Percentiles rank a stretch among this genome's conserved stretches.
These are phyloP conservation scores for Acanthococcus lagerstroemiae DNA, from an alignment of 2,888 invertebrate genomes.

Conservation along the genomic window DNA sequence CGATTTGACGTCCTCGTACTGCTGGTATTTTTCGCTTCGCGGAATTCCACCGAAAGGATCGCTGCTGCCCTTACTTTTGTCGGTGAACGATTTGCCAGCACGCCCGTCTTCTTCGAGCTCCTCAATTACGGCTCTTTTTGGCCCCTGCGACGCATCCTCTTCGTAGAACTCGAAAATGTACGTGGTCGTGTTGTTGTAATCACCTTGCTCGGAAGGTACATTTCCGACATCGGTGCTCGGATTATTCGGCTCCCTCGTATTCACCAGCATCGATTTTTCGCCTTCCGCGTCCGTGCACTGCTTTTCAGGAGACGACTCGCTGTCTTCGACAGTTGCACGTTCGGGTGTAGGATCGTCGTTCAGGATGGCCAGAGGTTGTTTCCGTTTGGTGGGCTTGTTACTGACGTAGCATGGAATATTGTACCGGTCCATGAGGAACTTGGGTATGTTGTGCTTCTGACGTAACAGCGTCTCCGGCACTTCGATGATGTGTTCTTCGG, in stretches of 20 bases:
- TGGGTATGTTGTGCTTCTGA: slow-evolving; percentile 9
- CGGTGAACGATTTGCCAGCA: neutral
- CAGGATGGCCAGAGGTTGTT: slow-evolving; percentile 6
- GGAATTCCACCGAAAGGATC: neutral
- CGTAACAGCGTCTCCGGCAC: slow-evolving; percentile 14
- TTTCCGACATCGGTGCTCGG: slow-evolving; percentile 4
- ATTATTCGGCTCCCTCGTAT: slow-evolving; percentile 1
- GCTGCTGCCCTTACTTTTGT: neutral
- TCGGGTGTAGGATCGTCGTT: neutral
- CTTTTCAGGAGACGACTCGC: neutral
- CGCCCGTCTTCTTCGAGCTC: slow-evolving; percentile 16
- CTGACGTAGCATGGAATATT: slow-evolving; percentile 20
- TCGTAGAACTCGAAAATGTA: slow-evolving; percentile 25
- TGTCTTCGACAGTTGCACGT: neutral
- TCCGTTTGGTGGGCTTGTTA: neutral
- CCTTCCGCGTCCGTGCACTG: slow-evolving; percentile 3
- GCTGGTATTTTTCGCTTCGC: neutral
- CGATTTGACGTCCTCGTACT: slow-evolving; percentile 20
- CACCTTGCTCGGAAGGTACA: slow-evolving; percentile 12
- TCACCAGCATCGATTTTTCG: slow-evolving; percentile 2
- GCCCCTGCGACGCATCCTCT: neutral
- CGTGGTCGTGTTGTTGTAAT: slow-evolving; percentile 18
- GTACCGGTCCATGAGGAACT: slow-evolving; percentile 19
- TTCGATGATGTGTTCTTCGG: slow-evolving; percentile 12
- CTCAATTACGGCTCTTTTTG: slow-evolving; percentile 13